phyloP scores from a whole-genome alignment of 2,113 vertebrate genomes.

The Ptilonorhynchus violaceus region DNA sequence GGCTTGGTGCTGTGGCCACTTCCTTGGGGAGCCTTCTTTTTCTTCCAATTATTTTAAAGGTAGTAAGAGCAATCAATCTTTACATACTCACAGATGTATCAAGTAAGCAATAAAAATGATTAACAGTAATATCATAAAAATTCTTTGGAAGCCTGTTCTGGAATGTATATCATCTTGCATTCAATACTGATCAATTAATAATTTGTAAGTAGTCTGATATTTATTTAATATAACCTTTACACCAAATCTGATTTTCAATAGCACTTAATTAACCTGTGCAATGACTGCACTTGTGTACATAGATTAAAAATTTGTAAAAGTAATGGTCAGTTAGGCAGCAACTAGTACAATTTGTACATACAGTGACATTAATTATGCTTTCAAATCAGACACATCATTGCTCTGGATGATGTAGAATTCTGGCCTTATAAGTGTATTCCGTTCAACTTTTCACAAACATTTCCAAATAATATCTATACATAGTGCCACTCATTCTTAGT shows the following conservation, averaged over 20 bases:
- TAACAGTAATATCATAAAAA: not conserved
- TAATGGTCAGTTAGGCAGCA: conserved; percentile 49
- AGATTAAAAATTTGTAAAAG: conserved; percentile 36
- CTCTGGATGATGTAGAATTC: not conserved
- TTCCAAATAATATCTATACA: not conserved
- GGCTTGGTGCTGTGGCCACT: not conserved
- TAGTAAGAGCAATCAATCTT: not conserved
- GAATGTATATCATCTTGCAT: not conserved
- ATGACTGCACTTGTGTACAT: not conserved
- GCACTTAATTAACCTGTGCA: conserved; percentile 22
- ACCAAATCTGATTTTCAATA: not conserved
- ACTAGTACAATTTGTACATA: conserved; percentile 6
- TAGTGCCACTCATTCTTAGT: not conserved
- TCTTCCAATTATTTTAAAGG: not conserved
- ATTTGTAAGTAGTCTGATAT: not conserved
- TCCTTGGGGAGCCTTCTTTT: not conserved
- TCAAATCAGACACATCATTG: conserved; percentile 8
- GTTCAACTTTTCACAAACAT: not conserved
- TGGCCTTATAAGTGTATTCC: not conserved
- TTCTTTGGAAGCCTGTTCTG: not conserved
- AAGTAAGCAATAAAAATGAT: not conserved
- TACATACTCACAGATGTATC: not conserved
- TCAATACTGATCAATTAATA: conserved; percentile 16
- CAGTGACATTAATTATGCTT: conserved; percentile 17
- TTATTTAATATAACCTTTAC: conserved; percentile 36